These are phyloP conservation scores for Hydra vulgaris DNA, from an alignment of 30 jellyfish, hydroid and myxozoan genomes.

Conservation along the genomic window DNA sequence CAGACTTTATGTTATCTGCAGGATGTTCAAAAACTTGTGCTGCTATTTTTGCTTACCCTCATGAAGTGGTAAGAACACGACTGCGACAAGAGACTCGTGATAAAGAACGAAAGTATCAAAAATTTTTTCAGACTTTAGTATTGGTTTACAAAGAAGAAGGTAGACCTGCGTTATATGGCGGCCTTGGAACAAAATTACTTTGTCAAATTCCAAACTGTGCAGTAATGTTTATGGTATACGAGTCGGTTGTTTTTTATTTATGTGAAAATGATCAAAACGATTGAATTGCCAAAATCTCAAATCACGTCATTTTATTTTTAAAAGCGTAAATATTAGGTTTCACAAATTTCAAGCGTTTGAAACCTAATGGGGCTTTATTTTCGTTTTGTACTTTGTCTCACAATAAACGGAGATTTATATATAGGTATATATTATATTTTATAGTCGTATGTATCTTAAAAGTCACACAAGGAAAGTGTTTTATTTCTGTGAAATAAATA, in stretches of 20 bases:
- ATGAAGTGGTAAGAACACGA: slow-evolving; percentile 96
- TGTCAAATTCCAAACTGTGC: slow-evolving; percentile 93
- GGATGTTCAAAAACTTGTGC: slow-evolving; percentile 89
- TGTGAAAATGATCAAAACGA: slow-evolving; percentile 5
- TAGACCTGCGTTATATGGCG: slow-evolving; percentile 78
- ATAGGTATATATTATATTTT: neutral
- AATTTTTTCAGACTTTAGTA: slow-evolving; percentile 71
- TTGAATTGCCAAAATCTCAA: no score
- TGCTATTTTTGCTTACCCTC: slow-evolving; percentile 88
- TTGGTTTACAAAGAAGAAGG: slow-evolving; percentile 87
- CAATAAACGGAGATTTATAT: neutral
- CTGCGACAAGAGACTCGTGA: slow-evolving; percentile 83
- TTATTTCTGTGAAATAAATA: neutral
- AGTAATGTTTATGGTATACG: slow-evolving; percentile 80
- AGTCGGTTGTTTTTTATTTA: slow-evolving; percentile 43
- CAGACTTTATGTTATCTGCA: slow-evolving; percentile 97
- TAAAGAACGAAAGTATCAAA: slow-evolving; percentile 49
- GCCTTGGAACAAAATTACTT: slow-evolving; percentile 79
- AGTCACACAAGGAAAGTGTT: neutral
- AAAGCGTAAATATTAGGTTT: no score
- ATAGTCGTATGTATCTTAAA: neutral
- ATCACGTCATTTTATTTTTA: no score
- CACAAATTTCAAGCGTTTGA: no score
- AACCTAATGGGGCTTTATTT: no score
- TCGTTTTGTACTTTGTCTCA: no score